phyloP scores from a whole-genome alignment of 2,888 invertebrate species.

The Meteorus colon region DNA sequence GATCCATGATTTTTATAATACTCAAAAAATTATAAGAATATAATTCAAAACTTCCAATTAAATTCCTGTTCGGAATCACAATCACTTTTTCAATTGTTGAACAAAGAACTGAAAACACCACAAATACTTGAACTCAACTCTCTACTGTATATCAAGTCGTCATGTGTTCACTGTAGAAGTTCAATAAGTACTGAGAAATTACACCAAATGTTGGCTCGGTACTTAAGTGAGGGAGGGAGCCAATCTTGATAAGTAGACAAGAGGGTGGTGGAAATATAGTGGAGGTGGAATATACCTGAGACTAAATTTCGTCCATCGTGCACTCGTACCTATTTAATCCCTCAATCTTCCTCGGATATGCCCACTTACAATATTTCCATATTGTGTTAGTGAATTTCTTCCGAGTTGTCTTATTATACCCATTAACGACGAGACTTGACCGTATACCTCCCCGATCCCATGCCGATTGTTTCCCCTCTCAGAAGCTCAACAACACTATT shows the following conservation, averaged over 20 bases:
- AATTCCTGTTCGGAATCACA: background rate
- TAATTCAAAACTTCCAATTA: no score
- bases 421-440: background rate
- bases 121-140: background rate
- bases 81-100: background rate
- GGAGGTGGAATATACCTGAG: background rate
- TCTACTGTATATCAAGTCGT: no score
- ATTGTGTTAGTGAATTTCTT: background rate
- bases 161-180: background rate
- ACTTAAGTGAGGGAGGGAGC: background rate
- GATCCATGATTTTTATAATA: background rate
- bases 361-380: background rate
- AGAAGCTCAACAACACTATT: background rate
- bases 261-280: background rate
- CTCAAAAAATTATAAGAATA: no score
- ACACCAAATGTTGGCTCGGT: background rate
- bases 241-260: background rate
- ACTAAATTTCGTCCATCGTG: background rate
- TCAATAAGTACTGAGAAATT: slow-evolving; percentile 21
- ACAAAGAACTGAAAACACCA: background rate
- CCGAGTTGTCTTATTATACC: background rate
- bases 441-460: background rate
- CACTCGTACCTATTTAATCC: background rate
- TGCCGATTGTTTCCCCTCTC: background rate
- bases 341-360: background rate